Percentiles rank a stretch among this genome's conserved stretches.
phyloP scores from a whole-genome alignment of 2,888 invertebrate species.

The Heliconius aoede region DNA sequence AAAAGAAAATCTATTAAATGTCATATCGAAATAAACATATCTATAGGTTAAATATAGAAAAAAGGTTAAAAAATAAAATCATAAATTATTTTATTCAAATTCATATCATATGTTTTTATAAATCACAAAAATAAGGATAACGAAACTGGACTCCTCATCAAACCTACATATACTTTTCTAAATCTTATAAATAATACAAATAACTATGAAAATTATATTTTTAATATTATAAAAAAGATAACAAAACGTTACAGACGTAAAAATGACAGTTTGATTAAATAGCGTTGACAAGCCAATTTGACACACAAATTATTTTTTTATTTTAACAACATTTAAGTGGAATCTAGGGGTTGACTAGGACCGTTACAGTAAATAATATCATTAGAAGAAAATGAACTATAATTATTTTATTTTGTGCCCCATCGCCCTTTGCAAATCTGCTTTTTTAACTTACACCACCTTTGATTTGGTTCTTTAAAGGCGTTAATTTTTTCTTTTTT shows the following conservation, averaged over 20 bases:
- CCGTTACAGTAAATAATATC: constrained; percentile 70
- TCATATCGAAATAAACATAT: not conserved
- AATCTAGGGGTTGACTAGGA: constrained; percentile 68
- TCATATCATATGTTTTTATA: too few species aligned
- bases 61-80: too few species aligned
- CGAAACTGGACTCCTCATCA: not conserved
- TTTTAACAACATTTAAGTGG: constrained; percentile 39
- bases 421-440: constrained; percentile 46
- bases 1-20: constrained; percentile 17
- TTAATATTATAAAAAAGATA: not conserved
- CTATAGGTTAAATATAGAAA: too few species aligned
- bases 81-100: too few species aligned
- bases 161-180: not conserved
- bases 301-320: constrained; percentile 25
- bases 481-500: constrained; percentile 27
- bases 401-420: constrained; percentile 64
- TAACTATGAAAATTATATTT: constrained; percentile 2
- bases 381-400: constrained; percentile 65
- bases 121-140: not conserved
- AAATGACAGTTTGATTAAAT: constrained; percentile 23
- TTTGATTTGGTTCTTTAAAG: constrained; percentile 25
- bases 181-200: constrained; percentile 7
- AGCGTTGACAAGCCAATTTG: constrained; percentile 33
- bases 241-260: constrained; percentile 9
- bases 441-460: constrained; percentile 35